These are phyloP conservation scores for Misgurnus anguillicaudatus DNA, from an alignment of 2,113 vertebrate species.

Conservation along the genomic window DNA sequence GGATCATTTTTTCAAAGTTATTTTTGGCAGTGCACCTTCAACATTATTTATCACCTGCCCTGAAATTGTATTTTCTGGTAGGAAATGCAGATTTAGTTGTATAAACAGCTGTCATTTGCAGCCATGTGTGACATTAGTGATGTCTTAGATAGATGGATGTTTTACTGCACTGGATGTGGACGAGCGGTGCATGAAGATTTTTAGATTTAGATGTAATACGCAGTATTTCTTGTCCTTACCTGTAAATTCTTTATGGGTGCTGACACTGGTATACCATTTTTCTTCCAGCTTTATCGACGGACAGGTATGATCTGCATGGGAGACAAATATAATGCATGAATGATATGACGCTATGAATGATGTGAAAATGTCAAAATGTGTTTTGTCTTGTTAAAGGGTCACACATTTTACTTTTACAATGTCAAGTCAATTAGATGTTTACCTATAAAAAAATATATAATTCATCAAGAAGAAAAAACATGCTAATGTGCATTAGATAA, in stretches of 20 bases:
- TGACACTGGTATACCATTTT: slow-evolving; percentile 68
- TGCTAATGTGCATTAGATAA: no score
- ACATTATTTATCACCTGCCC: not conserved
- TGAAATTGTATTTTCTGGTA: not conserved
- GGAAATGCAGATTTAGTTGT: slow-evolving; percentile 21
- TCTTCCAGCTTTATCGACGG: slow-evolving; percentile 77
- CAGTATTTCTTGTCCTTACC: slow-evolving; percentile 71
- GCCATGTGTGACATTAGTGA: slow-evolving; percentile 7
- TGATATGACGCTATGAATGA: no score
- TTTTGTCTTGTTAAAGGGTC: not conserved
- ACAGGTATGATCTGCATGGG: slow-evolving; percentile 71
- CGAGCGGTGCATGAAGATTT: not conserved
- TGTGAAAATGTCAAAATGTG: not conserved
- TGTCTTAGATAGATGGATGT: slow-evolving; percentile 20
- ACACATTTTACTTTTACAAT: no score
- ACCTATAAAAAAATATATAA: no score
- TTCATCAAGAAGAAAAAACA: no score
- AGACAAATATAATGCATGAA: slow-evolving; percentile 17
- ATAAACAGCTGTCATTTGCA: slow-evolving; percentile 15
- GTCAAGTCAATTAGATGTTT: no score
- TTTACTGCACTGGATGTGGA: not conserved
- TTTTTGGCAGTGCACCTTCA: not conserved
- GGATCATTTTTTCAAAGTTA: no score
- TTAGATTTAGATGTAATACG: not conserved
- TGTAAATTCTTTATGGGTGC: slow-evolving; percentile 73